Evolutionary conservation across 2,113 vertebrate genomes (phyloP), one percentile per base, ranked within the genome.

Genomic region (Calidris pugnax): DNA sequence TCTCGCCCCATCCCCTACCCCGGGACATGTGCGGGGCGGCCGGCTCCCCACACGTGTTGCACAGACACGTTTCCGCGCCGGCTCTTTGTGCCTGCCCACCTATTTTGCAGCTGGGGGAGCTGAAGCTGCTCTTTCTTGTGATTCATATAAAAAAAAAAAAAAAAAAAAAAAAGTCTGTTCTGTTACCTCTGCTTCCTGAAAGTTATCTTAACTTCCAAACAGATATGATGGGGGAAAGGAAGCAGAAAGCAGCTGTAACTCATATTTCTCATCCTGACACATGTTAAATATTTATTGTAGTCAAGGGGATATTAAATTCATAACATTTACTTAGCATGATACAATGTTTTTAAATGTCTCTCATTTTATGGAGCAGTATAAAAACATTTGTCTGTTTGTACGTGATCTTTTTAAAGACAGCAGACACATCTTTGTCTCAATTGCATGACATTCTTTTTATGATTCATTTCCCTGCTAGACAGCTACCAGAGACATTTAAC

Each of bases 31-130:
- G 93, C 1, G 1, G 86, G 37, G 57, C 5, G 1, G 90, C 45
- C 5, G 5, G 5, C 18, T 82, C 86, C 83, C 39, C 88, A 85
- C 88, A 96, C 64, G 5, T 95, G 96, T 69, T 95, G 82, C 69
- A 45, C 92, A 95, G 89, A 91, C 85, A 56, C 50, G 0, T 81
- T 85, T 83, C 77, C 0, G 0, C 15, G 45, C 86, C 39, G 66
- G 56, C 80, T 95, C 43, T 33, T 32, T 41, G 59, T 78, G 85
- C 80, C 90, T 91, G 81, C 78, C 82, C 73, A 93, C 93, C 94
- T 93, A 62, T 92, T n/a, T n/a, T 60, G 69, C 89, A 88, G 92
- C 86, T 59, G 91, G 73, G 68, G 69, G 75, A 94, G 82, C 78
- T 71, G 75, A 75, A 84, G 73, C 89, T n/a, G 78, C 50, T 89